Evolutionary conservation across 1,140 invertebrate species (phyloP).

Genomic region (Aphelinus certus): DNA sequence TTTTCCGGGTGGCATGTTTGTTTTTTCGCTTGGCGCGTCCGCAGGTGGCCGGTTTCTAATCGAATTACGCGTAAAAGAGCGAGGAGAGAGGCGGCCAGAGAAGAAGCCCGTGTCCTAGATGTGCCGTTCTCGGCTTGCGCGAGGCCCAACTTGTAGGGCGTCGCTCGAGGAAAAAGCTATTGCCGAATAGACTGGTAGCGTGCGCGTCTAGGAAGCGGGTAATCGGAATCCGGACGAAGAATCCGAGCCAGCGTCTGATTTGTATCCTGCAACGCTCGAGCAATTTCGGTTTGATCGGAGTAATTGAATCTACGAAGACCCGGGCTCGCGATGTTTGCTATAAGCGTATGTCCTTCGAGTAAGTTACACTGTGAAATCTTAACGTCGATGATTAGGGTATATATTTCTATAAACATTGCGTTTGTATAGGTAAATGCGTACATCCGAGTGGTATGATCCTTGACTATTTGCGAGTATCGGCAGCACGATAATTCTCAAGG

Average conservation of each 20-base stretch:
- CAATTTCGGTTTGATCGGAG: too few species aligned
- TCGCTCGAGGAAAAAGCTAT: neutral
- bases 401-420: too few species aligned
- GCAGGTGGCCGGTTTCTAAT: conserved; percentile 17
- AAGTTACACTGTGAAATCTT: neutral
- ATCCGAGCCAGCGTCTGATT: neutral
- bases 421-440: too few species aligned
- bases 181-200: too few species aligned
- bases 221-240: conserved; percentile 10
- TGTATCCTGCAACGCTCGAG: too few species aligned
- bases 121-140: neutral
- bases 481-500: too few species aligned
- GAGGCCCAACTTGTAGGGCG: conserved; percentile 16
- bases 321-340: too few species aligned
- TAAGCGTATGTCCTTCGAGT: neutral
- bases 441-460: too few species aligned
- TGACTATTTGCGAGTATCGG: too few species aligned
- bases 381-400: too few species aligned
- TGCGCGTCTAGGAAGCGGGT: conserved; percentile 5
- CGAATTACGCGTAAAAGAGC: neutral
- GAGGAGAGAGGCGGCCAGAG: neutral
- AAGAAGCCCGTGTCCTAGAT: conserved; percentile 36
- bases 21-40: conserved; percentile 2
- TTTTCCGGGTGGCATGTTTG: conserved; percentile 22
- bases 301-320: too few species aligned